Evolutionary conservation across 2,113 vertebrate genomes (phyloP), one percentile per base, ranked within the genome.

Genomic region (Anser cygnoides): DNA sequence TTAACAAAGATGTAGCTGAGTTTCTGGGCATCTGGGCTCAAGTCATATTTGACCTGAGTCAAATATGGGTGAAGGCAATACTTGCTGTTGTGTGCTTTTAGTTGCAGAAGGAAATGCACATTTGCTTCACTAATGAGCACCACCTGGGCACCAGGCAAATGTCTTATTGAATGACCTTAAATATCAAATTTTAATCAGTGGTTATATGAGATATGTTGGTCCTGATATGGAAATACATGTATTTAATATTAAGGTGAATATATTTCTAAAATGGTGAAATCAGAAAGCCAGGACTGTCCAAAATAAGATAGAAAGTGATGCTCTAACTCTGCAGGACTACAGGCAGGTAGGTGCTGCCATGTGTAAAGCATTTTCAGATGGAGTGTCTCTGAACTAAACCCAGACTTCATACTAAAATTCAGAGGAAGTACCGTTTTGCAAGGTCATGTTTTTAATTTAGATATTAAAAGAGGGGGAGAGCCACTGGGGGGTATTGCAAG

Each of bases 161-260:
- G 9, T 52, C n/a, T 63, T 52, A 74, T n/a, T 41, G 31, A 62
- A 61, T 74, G 28, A 35, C 21, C 22, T 82, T 58, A 33, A 22
- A 3, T 63, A 28, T 7, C 8, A 44, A 78, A 41, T 49, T 10
- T 31, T 58, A 55, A 46, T 46, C 0, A 0, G 5, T 84, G 43
- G 13, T 67, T 72, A 10, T 62, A 4, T 77, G 37, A 37, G 49
- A 13, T 41, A 14, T 58, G 8, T 72, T 93, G 62, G 17, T 94
- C 59, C 54, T 79, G 43, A 63, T 52, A n/a, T 14, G 17, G 35
- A 93, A 72, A 43, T 71, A 3, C 29, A 35, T 61, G 8, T 50
- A 37, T 84, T 94, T 90, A 44, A 35, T 79, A 66, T 29, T 52
- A 39, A 76, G 35, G 17, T 63, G 65, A 58, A 22, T 39, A 25